phyloP scores from a whole-genome alignment of 2,888 invertebrate species.

The Dione juno region DNA sequence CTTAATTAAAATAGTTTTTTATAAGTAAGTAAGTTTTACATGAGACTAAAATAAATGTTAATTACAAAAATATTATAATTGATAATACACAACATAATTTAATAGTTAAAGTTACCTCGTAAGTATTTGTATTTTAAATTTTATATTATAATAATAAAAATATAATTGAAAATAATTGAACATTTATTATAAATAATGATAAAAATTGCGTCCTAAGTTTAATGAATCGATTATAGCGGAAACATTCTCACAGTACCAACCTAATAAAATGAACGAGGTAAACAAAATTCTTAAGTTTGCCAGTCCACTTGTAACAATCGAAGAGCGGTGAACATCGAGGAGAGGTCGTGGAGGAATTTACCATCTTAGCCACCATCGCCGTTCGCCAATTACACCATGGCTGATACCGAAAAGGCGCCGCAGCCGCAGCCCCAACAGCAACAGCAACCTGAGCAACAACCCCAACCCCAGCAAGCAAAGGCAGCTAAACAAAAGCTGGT shows the following conservation, averaged over 20 bases:
- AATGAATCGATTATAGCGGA: constrained; percentile 34
- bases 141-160: too few species aligned
- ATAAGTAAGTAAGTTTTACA: too few species aligned
- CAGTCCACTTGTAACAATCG: constrained; percentile 72
- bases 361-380: constrained; percentile 88
- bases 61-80: too few species aligned
- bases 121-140: too few species aligned
- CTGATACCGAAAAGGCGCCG: constrained; percentile 96
- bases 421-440: constrained; percentile 85
- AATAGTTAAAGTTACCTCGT: too few species aligned
- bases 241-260: constrained; percentile 36
- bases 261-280: constrained; percentile 31
- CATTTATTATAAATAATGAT: too few species aligned
- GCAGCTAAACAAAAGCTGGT: constrained; percentile 92
- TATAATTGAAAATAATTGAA: too few species aligned
- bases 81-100: too few species aligned
- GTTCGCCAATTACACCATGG: constrained; percentile 94
- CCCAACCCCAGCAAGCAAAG: constrained; percentile 84
- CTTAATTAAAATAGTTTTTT: too few species aligned
- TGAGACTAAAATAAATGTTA: too few species aligned
- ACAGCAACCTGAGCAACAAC: constrained; percentile 87
- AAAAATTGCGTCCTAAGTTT: too few species aligned
- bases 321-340: constrained; percentile 88
- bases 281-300: constrained; percentile 39
- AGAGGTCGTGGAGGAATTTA: constrained; percentile 90